Evolutionary conservation across 2,888 invertebrate genomes (phyloP), one percentile per base, ranked within the genome.

Genomic region (Gymnoscelis rufifasciata): DNA sequence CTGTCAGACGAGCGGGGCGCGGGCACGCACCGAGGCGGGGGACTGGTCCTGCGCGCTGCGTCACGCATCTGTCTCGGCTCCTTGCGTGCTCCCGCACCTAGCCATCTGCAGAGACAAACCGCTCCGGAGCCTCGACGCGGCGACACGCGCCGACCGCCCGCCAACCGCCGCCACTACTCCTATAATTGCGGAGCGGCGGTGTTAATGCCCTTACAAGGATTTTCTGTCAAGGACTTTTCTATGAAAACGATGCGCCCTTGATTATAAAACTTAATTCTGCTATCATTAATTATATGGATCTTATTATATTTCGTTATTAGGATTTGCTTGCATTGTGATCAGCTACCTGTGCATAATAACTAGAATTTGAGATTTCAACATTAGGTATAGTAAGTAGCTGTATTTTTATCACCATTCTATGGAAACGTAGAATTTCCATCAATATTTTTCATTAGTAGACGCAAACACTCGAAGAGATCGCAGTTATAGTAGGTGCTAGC

Each of bases 41-140:
- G 55, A 68, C 64, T 67, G 80, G 62, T 80, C 83, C 84, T 86
- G 87, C 87, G 86, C 87, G 83, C 78, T 86, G 87, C 86, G 87
- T 81, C 83, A 87, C 87, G 87, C 87, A 86, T 84, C 82, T 78
- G 72, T 82, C 83, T 81, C 77, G 35, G 3, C 28, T 74, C 66
- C 82, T 78, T 81, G 79, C 78, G 81, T 79, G 78, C 72, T 73
- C 77, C 74, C 80, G 79, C 78, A 77, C 64, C 71, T 68, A 67
- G 74, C 75, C 78, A 81, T 80, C 86, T 78, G 84, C 83, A 84
- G 78, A 80, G 78, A 71, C 49, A 45, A 12, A 49, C 38, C 35
- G 38, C 30, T 35, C 38, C 27, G 19, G 30, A 42, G 36, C 45
- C 35, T 23, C 29, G 33, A 14, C 42, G 50, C 15, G 19, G 5